phyloP scores from a whole-genome alignment of 2,888 invertebrate species.

The Smittia sp. region DNA sequence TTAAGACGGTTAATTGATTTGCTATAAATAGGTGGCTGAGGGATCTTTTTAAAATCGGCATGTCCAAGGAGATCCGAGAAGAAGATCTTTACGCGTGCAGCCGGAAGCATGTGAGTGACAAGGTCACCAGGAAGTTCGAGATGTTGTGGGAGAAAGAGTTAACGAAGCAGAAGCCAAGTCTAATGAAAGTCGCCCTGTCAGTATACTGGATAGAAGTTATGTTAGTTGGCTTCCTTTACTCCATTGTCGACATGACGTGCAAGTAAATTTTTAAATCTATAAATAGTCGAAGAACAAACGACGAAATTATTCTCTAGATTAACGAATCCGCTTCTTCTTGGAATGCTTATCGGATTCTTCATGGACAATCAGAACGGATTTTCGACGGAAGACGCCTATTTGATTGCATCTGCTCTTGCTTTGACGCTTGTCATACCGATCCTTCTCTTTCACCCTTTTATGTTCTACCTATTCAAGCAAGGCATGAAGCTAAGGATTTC shows the following conservation, averaged over 20 bases:
- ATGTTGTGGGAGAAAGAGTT: conserved; percentile 42
- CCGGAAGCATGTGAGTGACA: conserved; percentile 37
- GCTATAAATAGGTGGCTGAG: conserved; percentile 42
- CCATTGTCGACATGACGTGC: conserved; percentile 44
- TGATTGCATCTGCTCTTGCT: conserved; percentile 62
- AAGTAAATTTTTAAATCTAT: conserved; percentile 46
- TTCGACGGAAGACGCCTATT: conserved; percentile 57
- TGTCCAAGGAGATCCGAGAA: conserved; percentile 41
- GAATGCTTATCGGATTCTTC: conserved; percentile 61
- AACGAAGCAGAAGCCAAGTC: conserved; percentile 41
- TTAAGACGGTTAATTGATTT: neutral
- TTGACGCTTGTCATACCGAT: conserved; percentile 43
- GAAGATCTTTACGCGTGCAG: conserved; percentile 42
- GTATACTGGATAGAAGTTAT: conserved; percentile 41
- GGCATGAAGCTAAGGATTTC: conserved; percentile 70
- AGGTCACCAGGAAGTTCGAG: conserved; percentile 40
- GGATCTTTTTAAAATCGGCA: conserved; percentile 42
- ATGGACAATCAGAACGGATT: conserved; percentile 54
- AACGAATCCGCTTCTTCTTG: conserved; percentile 60
- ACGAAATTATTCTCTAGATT: conserved; percentile 54
- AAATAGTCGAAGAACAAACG: too few relatives aligned
- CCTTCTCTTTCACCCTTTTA: conserved; percentile 58
- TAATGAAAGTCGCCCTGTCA: conserved; percentile 41
- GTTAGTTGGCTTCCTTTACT: conserved; percentile 41
- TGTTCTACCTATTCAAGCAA: conserved; percentile 62